Evolutionary conservation across 2,113 vertebrate genomes (phyloP), one percentile per base, ranked within the genome.

Genomic region (Sclerurus mexicanus): DNA sequence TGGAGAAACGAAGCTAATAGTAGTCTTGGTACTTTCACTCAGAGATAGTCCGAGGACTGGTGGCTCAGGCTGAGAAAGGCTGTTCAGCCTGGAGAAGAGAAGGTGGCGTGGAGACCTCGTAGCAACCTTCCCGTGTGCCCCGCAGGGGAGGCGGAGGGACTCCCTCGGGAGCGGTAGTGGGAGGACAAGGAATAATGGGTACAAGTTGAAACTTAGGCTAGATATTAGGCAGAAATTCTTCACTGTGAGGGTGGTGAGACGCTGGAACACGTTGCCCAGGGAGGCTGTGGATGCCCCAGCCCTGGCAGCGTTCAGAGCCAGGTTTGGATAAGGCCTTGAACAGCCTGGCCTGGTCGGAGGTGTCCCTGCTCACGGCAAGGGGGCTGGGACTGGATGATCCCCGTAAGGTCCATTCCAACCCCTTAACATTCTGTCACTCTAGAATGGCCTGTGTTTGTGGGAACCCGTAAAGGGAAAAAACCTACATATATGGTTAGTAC

Each of bases 401-500:
- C 18, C 24, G 24, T 5, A 42, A 35, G 30, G 24, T 40, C 47
- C 21, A 5, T 31, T 62, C n/a, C 40, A 40, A 23, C 6, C 9
- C 4, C 6, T 47, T 35, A 10, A 42, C 14, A 13, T 12, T 39
- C 5, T 53, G 2, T 30, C 25, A 11, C 47, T 55, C 25, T 56
- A 0, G 31, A 37, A 23, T 62, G 27, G 30, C 19, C 18, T 62
- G 8, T 31, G 44, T 30, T 68, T 4, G 1, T 31, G 44, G 39
- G 47, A 66, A 63, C 39, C 16, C 28, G 46, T 62, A 12, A 20
- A n/a, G 44, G 22, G 47, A 42, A 9, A 31, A 60, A 16, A 14
- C 12, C 12, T 60, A 8, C 0, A 4, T 6, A 0, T 14, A 14
- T 5, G 4, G 14, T 63, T 75, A 44, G 50, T 81, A 12, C 11